These are phyloP conservation scores for Paratilapia polleni DNA, from an alignment of 2,113 vertebrate genomes.

Conservation along the genomic window DNA sequence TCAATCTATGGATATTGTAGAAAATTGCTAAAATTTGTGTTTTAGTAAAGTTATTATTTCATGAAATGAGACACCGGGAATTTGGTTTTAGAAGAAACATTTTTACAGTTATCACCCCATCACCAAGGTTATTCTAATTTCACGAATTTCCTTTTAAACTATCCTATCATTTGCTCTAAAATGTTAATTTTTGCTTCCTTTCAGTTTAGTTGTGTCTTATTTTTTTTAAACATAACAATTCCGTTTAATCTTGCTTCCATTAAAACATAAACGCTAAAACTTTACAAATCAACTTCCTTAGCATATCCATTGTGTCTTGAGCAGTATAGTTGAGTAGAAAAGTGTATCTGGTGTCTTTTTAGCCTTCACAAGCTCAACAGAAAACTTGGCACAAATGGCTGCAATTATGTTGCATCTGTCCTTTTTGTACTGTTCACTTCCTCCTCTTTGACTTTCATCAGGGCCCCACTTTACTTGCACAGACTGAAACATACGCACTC, in stretches of 20 bases:
- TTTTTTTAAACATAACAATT: not conserved
- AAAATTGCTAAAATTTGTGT: not conserved
- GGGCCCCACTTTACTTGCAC: not conserved
- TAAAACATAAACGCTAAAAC: not conserved
- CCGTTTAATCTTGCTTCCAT: not conserved
- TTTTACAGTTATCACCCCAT: not conserved
- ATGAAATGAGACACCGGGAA: not conserved
- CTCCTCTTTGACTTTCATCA: constrained; percentile 18
- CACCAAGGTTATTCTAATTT: not conserved
- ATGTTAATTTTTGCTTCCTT: not conserved
- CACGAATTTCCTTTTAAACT: not conserved
- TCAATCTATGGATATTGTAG: not conserved
- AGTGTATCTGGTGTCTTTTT: not conserved
- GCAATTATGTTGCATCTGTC: constrained; percentile 20
- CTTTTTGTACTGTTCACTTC: constrained; percentile 1
- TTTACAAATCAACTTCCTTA: not conserved
- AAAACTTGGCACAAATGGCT: constrained; percentile 12
- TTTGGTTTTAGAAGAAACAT: not conserved
- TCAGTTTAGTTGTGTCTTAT: not conserved
- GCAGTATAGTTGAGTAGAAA: not conserved
- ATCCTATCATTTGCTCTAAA: not conserved
- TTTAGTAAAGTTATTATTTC: not conserved
- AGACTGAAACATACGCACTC: not conserved
- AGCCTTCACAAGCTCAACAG: not conserved
- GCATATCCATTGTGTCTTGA: not conserved